Evolutionary conservation across 2,888 invertebrate species (phyloP), one percentile per base, ranked within the genome.

Genomic region (Alentia gelatinosa): DNA sequence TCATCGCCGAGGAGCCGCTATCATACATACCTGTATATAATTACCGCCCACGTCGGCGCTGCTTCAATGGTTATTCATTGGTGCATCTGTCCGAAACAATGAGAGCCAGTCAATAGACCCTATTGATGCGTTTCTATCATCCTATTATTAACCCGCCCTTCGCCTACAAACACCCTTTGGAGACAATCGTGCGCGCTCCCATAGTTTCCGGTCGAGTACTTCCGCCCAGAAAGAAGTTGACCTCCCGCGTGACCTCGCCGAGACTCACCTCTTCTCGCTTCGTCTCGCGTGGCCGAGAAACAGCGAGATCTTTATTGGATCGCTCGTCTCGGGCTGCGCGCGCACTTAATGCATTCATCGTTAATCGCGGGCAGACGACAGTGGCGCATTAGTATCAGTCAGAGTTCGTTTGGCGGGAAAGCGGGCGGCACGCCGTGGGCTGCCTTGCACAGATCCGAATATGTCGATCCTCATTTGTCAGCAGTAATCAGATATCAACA

Each of bases 281-380:
- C 35, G 39, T 79, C 39, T 79, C 79, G 39, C 39, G 37, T 19
- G 79, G 79, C 79, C 79, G 79, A 79, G 79, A 79, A 35, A 35
- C 5, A 15, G 35, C 79, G 79, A 79, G 79, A 79, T 79, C 23
- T n/a, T 79, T 79, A 79, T 79, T 79, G 79, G n/a, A 63, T n/a
- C 5, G 5, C 63, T 12, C 9, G 15, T 63, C n/a, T n/a, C n/a
- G 68, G 68, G 68, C 68, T 19, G 68, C 68, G 68, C 68, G 79
- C 79, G 74, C 79, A 30, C 79, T 74, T 79, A 79, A 79, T 79
- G 79, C 37, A 79, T 79, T 79, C 79, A 35, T 79, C 37, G 79
- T 79, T 79, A 79, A 37, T 79, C 79, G 79, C 4, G 79, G n/a
- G 79, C 79, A 79, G 79, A 35, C 79, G 79, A 79, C 79, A 37